Base-by-base conservation (phyloP, 1,140 invertebrate genomes). In the Pogonomyrmex californicus region DNA sequence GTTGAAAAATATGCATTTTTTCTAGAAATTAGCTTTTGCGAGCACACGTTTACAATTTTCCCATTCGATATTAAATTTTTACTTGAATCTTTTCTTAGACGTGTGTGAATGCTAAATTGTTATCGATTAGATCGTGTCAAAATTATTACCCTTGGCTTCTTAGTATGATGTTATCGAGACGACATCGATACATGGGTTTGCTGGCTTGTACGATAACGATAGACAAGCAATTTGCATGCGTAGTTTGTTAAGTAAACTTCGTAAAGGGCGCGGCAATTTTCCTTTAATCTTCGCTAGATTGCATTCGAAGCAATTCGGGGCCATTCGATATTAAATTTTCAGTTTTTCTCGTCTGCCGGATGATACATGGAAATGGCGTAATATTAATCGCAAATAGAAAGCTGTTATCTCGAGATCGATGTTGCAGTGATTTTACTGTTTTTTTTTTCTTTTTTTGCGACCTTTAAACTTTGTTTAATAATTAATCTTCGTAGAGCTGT, bases 221-320 rank as follows among this genome's bases (percentile, higher is more conserved):
- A 81, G 36, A 68, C 49, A 68, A 70, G 78, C 63, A 70, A 81
- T 81, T 81, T 81, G 38, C 63, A 81, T 81, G 78, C 78, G 78
- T 81, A 81, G 36, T 81, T 70, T 81, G 65, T 81, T 70, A 81
- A 58, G 78, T 81, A 81, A 70, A 81, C 65, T 56, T 70, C 5
- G n/a, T 70, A 81, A 81, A 81, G 78, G 51, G 36, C 49, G 65
- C 65, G 49, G 78, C 63, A 81, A 81, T 70, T 81, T 81, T 81
- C 63, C 78, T 81, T 70, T 70, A 81, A 81, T 70, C 78, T 70
- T 70, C 49, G 38, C 77, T 81, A 81, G 49, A 70, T 70, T 81
- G 65, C 78, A 70, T 81, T 81, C 51, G 36, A n/a, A 38, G 49
- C 47, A 81, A 68, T 81, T 68, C 47, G 63, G 36, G 7, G 23